These are phyloP conservation scores for Pyrrhosoma nymphula DNA, from an alignment of 2,888 invertebrate species.

Conservation along the genomic window DNA sequence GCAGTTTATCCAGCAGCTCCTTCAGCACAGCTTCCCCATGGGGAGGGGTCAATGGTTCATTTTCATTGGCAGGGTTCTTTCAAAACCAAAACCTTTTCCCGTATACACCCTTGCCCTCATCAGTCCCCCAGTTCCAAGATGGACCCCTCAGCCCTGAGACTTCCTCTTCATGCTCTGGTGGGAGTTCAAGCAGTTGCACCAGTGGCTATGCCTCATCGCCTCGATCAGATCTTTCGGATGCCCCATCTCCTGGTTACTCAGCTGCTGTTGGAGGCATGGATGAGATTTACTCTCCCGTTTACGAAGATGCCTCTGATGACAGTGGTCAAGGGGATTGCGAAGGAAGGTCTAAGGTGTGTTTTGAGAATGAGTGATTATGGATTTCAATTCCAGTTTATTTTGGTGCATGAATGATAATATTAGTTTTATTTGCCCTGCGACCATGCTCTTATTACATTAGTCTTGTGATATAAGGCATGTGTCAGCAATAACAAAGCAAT, in stretches of 20 bases:
- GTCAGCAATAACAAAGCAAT: too few relatives aligned
- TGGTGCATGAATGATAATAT: too few relatives aligned
- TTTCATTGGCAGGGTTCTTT: conserved; percentile 25
- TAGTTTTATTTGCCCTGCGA: too few relatives aligned
- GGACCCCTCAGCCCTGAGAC: conserved; percentile 49
- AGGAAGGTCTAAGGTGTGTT: background rate
- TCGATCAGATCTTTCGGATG: conserved; percentile 59
- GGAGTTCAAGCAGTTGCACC: conserved; percentile 77
- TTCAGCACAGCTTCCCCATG: background rate
- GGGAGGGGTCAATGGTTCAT: conserved; percentile 28
- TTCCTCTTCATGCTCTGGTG: conserved; percentile 69
- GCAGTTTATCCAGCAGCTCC: background rate
- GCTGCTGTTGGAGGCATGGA: conserved; percentile 64
- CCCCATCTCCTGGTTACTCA: conserved; percentile 60
- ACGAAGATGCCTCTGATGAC: conserved; percentile 68
- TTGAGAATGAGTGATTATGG: background rate
- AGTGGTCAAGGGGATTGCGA: conserved; percentile 15
- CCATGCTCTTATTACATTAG: too few relatives aligned
- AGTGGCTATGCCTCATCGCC: conserved; percentile 59
- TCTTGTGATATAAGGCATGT: too few relatives aligned
- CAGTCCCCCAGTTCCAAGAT: conserved; percentile 5
- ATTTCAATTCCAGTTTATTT: background rate
- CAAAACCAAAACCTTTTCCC: background rate
- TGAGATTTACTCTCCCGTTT: conserved; percentile 70
- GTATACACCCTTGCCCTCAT: background rate